Evolutionary conservation across 2,797 vertebrate genomes (phyloP), one percentile per base, ranked within the genome.

Genomic region (Sparus aurata): DNA sequence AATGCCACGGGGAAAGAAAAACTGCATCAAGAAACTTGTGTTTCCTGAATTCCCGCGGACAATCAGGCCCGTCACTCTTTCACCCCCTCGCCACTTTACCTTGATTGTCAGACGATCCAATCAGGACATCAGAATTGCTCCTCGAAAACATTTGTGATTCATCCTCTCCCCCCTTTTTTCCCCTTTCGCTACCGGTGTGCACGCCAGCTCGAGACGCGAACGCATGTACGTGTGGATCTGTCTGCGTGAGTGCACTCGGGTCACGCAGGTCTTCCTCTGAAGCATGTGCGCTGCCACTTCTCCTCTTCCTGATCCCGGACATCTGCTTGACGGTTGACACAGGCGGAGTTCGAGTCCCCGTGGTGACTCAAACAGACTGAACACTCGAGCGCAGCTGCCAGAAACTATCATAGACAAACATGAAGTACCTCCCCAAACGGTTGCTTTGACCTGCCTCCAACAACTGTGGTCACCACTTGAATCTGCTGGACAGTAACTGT

Each of bases 251-350:
- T 53, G 41, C 58, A 45, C 69, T 71, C 12, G 16, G 38, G 49
- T 58, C n/a, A 67, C 34, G 20, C 55, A 3, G 5, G 15, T 60
- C 49, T 53, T 55, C 43, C 78, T 82, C 63, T 64, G 69, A 59
- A 66, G 79, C 64, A 66, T 73, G 62, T 68, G 38, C 68, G 30
- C 34, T 30, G 54, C 59, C 73, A 68, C 76, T 77, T 69, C 55
- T 83, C 58, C 66, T 66, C 77, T 66, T 60, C 61, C 69, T 66
- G 75, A 85, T 91, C 80, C 73, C 34, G 76, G 88, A 90, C 89
- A 92, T 88, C 89, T 89, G 91, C 82, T 87, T 72, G 82, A 78
- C 84, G 52, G 77, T 87, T 89, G 84, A 91, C 86, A 85, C 85
- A 73, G 69, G 75, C 64, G 7, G 73, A 82, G 84, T 84, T 87